These are phyloP conservation scores for Epinotia bilunana DNA, from an alignment of 2,888 invertebrate species.

Conservation along the genomic window DNA sequence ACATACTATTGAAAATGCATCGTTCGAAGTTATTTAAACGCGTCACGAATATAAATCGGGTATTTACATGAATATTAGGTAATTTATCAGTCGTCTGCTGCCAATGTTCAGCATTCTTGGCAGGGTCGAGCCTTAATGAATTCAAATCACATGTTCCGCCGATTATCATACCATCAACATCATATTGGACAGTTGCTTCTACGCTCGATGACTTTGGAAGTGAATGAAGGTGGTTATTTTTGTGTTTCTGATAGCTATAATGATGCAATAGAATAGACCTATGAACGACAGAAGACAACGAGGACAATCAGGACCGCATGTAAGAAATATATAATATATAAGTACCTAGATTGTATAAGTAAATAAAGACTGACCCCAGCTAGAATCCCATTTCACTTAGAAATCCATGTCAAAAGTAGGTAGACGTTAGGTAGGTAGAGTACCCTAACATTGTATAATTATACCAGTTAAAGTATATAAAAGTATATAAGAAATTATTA, in stretches of 20 bases:
- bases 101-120: conserved; percentile 27
- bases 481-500: no score
- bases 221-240: background rate
- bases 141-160: conserved; percentile 63
- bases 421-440: no score
- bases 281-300: no score
- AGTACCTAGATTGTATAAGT: no score
- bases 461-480: no score
- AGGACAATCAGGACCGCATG: no score
- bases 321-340: no score
- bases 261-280: background rate
- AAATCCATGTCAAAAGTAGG: no score
- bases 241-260: conserved; percentile 5
- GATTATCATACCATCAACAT: conserved; percentile 61
- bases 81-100: conserved; percentile 24
- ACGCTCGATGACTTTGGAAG: conserved; percentile 32
- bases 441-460: no score
- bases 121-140: conserved; percentile 51
- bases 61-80: conserved; percentile 24
- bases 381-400: no score
- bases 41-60: conserved; percentile 22
- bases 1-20: background rate
- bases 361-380: no score
- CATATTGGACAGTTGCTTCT: conserved; percentile 33
- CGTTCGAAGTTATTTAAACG: conserved; percentile 7